These are phyloP conservation scores for Cotesia congregata DNA, from an alignment of 2,888 invertebrate genomes.

Conservation along the genomic window DNA sequence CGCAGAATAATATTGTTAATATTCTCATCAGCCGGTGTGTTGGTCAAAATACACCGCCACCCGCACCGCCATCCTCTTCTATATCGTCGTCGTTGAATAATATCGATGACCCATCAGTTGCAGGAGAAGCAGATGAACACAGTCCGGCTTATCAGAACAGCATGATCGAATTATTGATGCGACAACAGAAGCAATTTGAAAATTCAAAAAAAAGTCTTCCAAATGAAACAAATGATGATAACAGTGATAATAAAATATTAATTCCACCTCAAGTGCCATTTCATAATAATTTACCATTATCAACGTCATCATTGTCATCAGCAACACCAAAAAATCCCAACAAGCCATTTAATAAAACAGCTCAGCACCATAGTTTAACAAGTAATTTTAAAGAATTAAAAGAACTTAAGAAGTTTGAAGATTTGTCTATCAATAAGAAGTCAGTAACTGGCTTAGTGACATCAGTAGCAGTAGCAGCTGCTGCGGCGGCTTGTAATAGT, in stretches of 20 bases:
- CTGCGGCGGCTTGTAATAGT: slow-evolving; percentile 46
- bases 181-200: slow-evolving; percentile 60
- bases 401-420: slow-evolving; percentile 57
- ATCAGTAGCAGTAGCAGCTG: slow-evolving; percentile 9
- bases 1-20: slow-evolving; percentile 72
- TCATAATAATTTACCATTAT: slow-evolving; percentile 40
- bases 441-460: slow-evolving; percentile 11
- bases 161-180: slow-evolving; percentile 71
- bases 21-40: slow-evolving; percentile 75
- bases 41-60: slow-evolving; percentile 61
- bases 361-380: slow-evolving; percentile 60
- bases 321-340: slow-evolving; percentile 48
- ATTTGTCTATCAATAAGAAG: slow-evolving; percentile 50
- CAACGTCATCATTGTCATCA: slow-evolving; percentile 41
- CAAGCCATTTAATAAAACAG: slow-evolving; percentile 26
- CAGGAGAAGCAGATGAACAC: slow-evolving; percentile 50
- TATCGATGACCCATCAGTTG: not conserved
- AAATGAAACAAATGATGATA: slow-evolving; percentile 29
- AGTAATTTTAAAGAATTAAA: slow-evolving; percentile 60
- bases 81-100: not conserved
- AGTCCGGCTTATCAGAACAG: slow-evolving; percentile 71
- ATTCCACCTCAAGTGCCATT: slow-evolving; percentile 49
- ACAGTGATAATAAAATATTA: slow-evolving; percentile 17
- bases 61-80: not conserved
- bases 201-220: slow-evolving; percentile 12